Conservation (phyloP, 2,888 invertebrate genomes). For the Dichetophora obliterata region DNA sequence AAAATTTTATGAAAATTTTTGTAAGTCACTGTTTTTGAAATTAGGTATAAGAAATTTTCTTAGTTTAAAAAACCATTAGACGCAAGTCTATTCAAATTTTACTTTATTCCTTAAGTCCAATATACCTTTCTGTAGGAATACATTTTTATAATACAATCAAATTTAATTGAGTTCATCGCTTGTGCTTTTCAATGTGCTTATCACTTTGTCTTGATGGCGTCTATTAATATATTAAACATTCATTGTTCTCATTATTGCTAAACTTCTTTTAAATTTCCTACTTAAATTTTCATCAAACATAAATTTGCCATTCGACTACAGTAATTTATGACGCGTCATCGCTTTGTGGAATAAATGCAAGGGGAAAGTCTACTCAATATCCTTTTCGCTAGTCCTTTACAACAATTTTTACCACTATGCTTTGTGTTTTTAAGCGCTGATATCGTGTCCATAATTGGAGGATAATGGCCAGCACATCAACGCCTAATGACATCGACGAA, state of each 20-base stretch:
- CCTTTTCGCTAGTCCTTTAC: neutral
- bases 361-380: neutral
- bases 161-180: neutral
- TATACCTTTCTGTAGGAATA: no score
- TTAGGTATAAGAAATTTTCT: no score
- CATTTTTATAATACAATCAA: no score
- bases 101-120: no score
- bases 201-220: neutral
- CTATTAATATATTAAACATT: neutral
- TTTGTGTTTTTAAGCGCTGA: conserved; percentile 22
- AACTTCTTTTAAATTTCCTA: conserved; percentile 20
- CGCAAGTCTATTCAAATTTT: no score
- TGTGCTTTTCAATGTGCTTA: neutral
- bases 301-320: conserved; percentile 4
- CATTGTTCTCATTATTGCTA: neutral
- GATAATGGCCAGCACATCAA: conserved; percentile 37
- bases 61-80: no score
- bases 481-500: conserved; percentile 30
- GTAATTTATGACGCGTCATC: conserved; percentile 7
- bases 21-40: no score
- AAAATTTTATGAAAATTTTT: no score
- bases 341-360: neutral
- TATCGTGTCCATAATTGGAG: conserved; percentile 37
- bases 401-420: neutral
- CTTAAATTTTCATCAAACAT: conserved; percentile 24